Evolutionary conservation across 2,113 vertebrate genomes (phyloP).

Genomic region (Heloderma charlesbogerti): DNA sequence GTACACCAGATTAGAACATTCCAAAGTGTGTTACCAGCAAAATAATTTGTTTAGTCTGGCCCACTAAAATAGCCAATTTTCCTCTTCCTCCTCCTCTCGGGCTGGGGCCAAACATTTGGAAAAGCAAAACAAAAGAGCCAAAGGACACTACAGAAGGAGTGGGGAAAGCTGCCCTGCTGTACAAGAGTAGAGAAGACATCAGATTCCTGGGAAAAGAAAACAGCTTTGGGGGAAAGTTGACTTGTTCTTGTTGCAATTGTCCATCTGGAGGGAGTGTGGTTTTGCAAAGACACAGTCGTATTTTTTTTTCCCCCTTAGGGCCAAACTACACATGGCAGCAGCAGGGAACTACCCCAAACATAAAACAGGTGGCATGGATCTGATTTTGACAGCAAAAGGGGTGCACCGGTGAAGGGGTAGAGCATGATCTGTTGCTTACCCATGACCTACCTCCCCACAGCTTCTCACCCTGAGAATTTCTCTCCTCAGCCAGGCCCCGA

Average conservation of each 20-base stretch:
- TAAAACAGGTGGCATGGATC: background rate
- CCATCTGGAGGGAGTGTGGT: background rate
- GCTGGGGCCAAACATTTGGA: slow-evolving; percentile 51
- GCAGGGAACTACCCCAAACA: background rate
- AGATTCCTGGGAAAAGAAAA: slow-evolving; percentile 48
- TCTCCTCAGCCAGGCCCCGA: background rate
- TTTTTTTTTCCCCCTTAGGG: background rate
- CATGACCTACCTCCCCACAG: background rate
- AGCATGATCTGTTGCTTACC: background rate
- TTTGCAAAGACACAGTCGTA: background rate
- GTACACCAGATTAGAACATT: background rate
- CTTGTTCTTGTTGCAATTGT: background rate
- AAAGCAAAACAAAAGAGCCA: slow-evolving; percentile 27
- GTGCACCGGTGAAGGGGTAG: background rate
- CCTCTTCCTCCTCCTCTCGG: rapidly evolving
- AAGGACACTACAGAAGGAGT: slow-evolving; percentile 49
- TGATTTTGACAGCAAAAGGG: background rate
- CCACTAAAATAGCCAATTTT: background rate
- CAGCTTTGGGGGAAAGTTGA: background rate
- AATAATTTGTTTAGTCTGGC: background rate
- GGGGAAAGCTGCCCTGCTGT: slow-evolving; percentile 37
- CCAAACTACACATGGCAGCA: background rate
- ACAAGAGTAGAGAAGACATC: slow-evolving; percentile 19
- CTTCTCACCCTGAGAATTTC: background rate
- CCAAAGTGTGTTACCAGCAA: background rate